Evolutionary conservation across 2,888 invertebrate genomes (phyloP), one percentile per base, ranked within the genome.

Genomic region (Aromia moschata): DNA sequence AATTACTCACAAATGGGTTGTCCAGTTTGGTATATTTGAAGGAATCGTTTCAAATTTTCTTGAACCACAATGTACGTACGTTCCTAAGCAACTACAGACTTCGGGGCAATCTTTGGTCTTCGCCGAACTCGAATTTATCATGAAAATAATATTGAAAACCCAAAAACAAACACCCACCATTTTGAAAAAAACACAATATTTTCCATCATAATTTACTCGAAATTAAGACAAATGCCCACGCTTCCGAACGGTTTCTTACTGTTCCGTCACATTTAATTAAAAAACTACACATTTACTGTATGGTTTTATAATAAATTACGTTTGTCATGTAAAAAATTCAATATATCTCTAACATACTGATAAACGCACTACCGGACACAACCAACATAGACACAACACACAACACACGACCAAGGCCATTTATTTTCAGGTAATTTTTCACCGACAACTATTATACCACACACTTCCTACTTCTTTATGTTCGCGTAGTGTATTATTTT

Each of bases 11-110:
- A 93, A 84, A 76, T 86, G 85, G 82, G 87, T 86, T 79, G 89
- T 89, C 90, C 92, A 92, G 81, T 83, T 83, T 60, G 92, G 92
- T 78, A 93, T 84, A 81, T 87, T 81, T 59, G 78, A 83, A 68
- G 93, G 92, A 79, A 92, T 86, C 72, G 84, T 83, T 68, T 84
- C 84, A 74, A 92, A 85, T 79, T 87, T 88, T 77, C 85, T 85
- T 74, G 86, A 87, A 69, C 88, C 87, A 83, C 93, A 93, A 81
- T 91, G 90, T 61, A 92, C 89, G 79, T 88, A 88, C 71, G 85
- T 84, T 73, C 89, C 87, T 70, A 92, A 82, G 80, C 92, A 92
- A 74, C 83, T 84, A 80, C 93, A 93, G 78, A 83, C 83, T 72
- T 84, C 84, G 55, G 90, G 89, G 76, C 91, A 92, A 75, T 83